phyloP scores from a whole-genome alignment of 2,888 invertebrate species.

The Cosmorhoe ocellata region DNA sequence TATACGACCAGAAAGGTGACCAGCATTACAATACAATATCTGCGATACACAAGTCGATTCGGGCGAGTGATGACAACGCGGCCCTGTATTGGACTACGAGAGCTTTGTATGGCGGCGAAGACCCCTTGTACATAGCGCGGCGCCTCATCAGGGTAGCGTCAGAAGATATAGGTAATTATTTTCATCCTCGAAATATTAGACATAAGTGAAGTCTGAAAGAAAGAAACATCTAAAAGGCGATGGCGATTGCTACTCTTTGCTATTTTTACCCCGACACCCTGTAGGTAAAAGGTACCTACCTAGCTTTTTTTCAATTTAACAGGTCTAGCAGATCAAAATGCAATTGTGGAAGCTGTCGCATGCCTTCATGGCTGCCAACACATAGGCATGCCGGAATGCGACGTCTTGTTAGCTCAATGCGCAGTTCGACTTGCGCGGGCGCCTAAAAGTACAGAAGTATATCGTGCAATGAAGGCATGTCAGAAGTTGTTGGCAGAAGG shows the following conservation, averaged over 20 bases:
- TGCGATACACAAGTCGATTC: constrained; percentile 91
- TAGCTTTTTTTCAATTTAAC: constrained; percentile 4
- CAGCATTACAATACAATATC: constrained; percentile 93
- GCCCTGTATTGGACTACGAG: constrained; percentile 92
- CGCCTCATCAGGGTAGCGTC: constrained; percentile 88
- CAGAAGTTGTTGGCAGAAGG: constrained; percentile 84
- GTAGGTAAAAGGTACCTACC: neutral
- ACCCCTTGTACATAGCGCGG: constrained; percentile 89
- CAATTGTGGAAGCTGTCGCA: constrained; percentile 86
- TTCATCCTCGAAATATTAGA: too few relatives aligned
- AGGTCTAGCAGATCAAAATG: constrained; percentile 86
- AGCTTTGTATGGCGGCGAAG: constrained; percentile 90
- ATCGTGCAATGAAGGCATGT: constrained; percentile 83
- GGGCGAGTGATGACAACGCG: constrained; percentile 91
- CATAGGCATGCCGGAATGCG: constrained; percentile 91
- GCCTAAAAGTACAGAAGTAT: constrained; percentile 86
- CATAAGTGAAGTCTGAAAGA: too few relatives aligned
- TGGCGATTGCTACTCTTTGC: too few relatives aligned
- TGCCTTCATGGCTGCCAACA: constrained; percentile 91
- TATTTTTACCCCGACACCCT: too few relatives aligned
- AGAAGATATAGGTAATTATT: constrained; percentile 87
- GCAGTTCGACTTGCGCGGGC: constrained; percentile 89
- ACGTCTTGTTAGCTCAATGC: constrained; percentile 89
- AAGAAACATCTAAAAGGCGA: too few relatives aligned
- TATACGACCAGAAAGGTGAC: constrained; percentile 90